Base-by-base conservation (phyloP, 1,140 invertebrate genomes). In the Artemia franciscana region DNA sequence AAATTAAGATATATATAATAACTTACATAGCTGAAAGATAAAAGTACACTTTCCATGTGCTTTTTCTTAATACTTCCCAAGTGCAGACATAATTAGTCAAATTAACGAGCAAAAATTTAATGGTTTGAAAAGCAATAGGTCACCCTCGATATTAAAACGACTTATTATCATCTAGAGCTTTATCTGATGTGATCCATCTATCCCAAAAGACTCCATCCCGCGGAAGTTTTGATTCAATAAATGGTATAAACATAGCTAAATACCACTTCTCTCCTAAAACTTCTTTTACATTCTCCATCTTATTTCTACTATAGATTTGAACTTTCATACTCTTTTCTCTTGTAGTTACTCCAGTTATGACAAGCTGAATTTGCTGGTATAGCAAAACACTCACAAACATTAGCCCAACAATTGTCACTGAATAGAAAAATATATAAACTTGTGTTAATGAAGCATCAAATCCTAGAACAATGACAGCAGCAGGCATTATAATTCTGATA, bases 261-360 rank as follows among this genome's bases (percentile, higher is more conserved):
- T 83, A 80, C 88, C 86, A 92, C 30, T 77, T 80, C 30, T 78
- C 73, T 12, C 88, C 88, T 68, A 90, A 79, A 4, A 83, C 78
- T 66, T 79, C 77, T 67, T 76, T 74, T 5, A 91, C 69, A 73
- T 92, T 92, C 25, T 78, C 71, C 30, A 74, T 78, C 70, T 77
- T 76, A 5, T 88, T 87, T 57, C 80, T 72, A 75, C 90, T 75
- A 70, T 89, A 91, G 25, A 73, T 74, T 60, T 72, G 72, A 26
- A 77, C 74, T 18, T 76, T 80, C 67, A 84, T 77, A 18, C 75
- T 78, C 62, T 73, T 77, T 70, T 88, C 86, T 70, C 82, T 74
- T 15, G 81, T 78, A 5, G 83, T 81, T 21, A 78, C 71, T 9
- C 85, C 85, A 28, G 71, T 77, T 2, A 81, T 60, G 2, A 83